Conservation (phyloP, 2,113 vertebrate species). For the Chunga burmeisteri region DNA sequence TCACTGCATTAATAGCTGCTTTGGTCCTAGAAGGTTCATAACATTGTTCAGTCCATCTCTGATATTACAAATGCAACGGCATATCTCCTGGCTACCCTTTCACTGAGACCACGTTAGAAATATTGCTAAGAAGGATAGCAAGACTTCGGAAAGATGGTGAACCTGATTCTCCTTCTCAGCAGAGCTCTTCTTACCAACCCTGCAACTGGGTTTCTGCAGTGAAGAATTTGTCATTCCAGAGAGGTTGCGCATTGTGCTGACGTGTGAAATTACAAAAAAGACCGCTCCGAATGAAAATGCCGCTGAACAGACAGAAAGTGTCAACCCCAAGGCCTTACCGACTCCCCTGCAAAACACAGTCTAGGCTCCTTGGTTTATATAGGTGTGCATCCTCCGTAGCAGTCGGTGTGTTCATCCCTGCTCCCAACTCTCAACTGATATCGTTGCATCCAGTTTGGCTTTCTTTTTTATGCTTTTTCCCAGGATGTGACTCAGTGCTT, state of each 20-base stretch:
- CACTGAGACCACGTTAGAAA: neutral
- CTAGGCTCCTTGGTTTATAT: neutral
- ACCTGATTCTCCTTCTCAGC: neutral
- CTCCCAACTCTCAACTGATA: neutral
- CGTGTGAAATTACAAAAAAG: neutral
- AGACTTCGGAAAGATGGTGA: neutral
- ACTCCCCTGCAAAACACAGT: neutral
- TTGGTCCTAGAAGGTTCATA: neutral
- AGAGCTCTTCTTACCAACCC: neutral
- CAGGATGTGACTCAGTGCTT: slow-evolving; percentile 62
- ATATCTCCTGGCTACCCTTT: neutral
- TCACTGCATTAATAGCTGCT: neutral
- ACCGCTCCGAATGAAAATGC: neutral
- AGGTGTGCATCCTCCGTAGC: neutral
- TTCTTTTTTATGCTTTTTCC: slow-evolving; percentile 6
- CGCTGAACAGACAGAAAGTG: neutral
- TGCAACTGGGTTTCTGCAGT: neutral
- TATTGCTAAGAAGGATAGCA: neutral
- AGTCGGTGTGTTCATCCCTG: neutral
- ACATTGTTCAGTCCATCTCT: neutral
- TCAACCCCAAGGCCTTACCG: neutral
- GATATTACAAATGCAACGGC: neutral
- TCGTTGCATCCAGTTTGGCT: neutral
- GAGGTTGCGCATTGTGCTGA: neutral
- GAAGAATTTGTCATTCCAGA: neutral